Base-by-base conservation (phyloP, 2,888 invertebrate species). In the Xylota sylvarum region DNA sequence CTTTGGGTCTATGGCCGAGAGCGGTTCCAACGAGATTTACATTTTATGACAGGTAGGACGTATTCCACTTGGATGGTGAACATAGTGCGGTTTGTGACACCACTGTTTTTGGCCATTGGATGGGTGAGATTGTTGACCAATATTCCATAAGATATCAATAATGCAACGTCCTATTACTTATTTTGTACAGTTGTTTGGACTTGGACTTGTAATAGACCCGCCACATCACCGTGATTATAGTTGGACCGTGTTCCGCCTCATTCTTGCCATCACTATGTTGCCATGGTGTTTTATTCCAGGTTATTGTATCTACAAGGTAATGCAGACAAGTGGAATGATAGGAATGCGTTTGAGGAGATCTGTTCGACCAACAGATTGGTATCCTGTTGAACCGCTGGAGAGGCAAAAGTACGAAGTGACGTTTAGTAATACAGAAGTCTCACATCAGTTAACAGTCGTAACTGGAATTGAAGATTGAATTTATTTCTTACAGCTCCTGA, bases 1-100 rank as follows among this genome's bases (percentile, higher is more conserved):
- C 95, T 96, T 0, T 97, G 97, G 96, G 95, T 95, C 37, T 97
- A 98, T 90, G 98, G 97, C 88, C 93, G 94, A 1, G 91, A 93
- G 5, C 93, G 94, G 69, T 94, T 96, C 74, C 94, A 94, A 50
- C 92, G 94, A n/a, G 96, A 96, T 89, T 92, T 96, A 0, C 93
- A 95, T 88, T 96, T 96, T 90, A 96, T 96, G 96, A 95, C 96
- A 95, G 94, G 95, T 0, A 94, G 93, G 82, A 94, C 94, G 4
- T 92, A 96, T 55, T 88, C 89, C 14, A 93, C 94, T 27, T 93
- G 93, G 88, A 91, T 90, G 88, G 80, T 92, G 4, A 90, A 90
- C 60, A 74, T 90, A 5, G 69, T 92, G 23, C 89, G 92, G 58
- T 92, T 90, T 60, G 88, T 92, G 17, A 89, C 91, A 0, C 92